Evolutionary conservation across 2,888 invertebrate species (phyloP).

Genomic region (Hydrotaea cyrtoneurina): DNA sequence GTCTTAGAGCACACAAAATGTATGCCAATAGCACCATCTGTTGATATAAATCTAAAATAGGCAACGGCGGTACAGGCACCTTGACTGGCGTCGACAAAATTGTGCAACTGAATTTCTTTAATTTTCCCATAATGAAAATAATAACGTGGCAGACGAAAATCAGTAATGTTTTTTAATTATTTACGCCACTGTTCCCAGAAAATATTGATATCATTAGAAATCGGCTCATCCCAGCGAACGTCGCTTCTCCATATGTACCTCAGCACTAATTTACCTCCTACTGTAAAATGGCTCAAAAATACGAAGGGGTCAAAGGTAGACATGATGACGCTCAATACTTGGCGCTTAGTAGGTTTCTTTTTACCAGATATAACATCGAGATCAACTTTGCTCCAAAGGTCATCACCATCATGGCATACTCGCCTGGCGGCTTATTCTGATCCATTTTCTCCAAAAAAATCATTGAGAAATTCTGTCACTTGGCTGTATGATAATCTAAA

Average conservation of each 20-base stretch:
- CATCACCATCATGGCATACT: conserved; percentile 56
- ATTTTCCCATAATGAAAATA: not conserved
- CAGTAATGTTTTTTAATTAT: not conserved
- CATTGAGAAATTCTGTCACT: conserved; percentile 46
- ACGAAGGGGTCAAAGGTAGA: not conserved
- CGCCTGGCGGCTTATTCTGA: conserved; percentile 4
- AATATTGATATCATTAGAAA: not conserved
- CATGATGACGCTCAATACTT: conserved; percentile 2
- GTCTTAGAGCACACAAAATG: not conserved
- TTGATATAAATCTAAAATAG: not conserved
- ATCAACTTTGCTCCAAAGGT: conserved; percentile 53
- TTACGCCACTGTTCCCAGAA: not conserved
- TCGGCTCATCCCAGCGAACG: not conserved
- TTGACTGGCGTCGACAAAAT: conserved; percentile 28
- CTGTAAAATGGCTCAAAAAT: not conserved
- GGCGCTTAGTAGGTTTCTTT: conserved; percentile 7
- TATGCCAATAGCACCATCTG: not conserved
- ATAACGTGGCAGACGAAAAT: not conserved
- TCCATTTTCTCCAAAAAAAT: conserved; percentile 55
- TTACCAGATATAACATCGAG: conserved; percentile 10
- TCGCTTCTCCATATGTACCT: conserved; percentile 38
- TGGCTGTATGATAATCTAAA: conserved; percentile 68
- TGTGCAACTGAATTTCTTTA: not conserved
- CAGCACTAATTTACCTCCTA: conserved; percentile 41
- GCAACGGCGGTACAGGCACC: conserved; percentile 10